Percentiles rank a stretch among this genome's conserved stretches.
Evolutionary conservation across 2,888 invertebrate genomes (phyloP).

Genomic region (Trichogramma dendrolimi): DNA sequence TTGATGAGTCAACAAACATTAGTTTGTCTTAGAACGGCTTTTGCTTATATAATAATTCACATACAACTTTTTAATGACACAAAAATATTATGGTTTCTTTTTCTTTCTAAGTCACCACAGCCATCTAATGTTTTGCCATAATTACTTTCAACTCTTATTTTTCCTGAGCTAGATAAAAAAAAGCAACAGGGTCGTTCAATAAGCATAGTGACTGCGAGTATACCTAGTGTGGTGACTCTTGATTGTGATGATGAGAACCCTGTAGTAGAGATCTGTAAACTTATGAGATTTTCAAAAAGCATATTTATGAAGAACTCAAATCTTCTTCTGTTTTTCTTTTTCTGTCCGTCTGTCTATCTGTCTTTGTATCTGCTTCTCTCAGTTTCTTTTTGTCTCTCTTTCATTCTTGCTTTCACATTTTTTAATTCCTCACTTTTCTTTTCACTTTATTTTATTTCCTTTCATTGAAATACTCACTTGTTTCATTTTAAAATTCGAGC

Average conservation of each 20-base stretch:
- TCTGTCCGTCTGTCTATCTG: constrained; percentile 1
- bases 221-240: constrained; percentile 11
- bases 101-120: constrained; percentile 11
- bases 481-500: constrained; percentile 21
- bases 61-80: too few species aligned
- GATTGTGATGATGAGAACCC: constrained; percentile 22
- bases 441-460: constrained; percentile 20
- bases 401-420: constrained; percentile 1
- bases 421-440: constrained; percentile 18
- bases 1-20: too few species aligned
- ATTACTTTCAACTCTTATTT: constrained; percentile 20
- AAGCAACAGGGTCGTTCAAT: constrained; percentile 31
- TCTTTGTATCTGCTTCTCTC: constrained; percentile 20
- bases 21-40: too few species aligned
- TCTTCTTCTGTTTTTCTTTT: too few species aligned
- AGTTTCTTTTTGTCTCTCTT: constrained; percentile 23
- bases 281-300: constrained; percentile 20
- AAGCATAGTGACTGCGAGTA: constrained; percentile 22
- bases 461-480: constrained; percentile 13
- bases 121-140: constrained; percentile 20
- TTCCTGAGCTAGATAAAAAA: constrained; percentile 2
- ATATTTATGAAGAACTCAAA: neutral
- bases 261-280: constrained; percentile 31
- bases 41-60: too few species aligned
- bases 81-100: neutral